A percentile compares a stretch with the other conserved stretches of the same genome.
phyloP scores from a whole-genome alignment of 2,888 invertebrate species.

The Epinotia brunnichana region DNA sequence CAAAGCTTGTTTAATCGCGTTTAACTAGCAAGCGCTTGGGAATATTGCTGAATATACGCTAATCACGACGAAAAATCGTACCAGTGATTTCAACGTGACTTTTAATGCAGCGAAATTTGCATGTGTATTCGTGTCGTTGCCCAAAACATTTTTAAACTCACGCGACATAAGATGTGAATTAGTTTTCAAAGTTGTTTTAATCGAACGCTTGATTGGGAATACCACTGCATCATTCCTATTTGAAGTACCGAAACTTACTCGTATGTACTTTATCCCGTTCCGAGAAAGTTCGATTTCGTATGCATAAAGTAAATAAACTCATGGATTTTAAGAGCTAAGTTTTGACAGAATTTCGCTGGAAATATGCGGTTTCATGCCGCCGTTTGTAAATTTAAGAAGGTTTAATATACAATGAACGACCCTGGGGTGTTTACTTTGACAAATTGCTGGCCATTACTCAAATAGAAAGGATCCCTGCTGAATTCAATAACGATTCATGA shows the following conservation, averaged over 20 bases:
- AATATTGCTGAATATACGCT: constrained; percentile 14
- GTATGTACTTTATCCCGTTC: constrained; percentile 46
- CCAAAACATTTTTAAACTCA: constrained; percentile 3
- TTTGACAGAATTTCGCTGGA: constrained; percentile 55
- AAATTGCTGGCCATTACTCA: constrained; percentile 42
- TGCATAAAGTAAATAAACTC: constrained; percentile 46
- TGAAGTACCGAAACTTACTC: constrained; percentile 44
- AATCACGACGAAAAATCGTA: constrained; percentile 1
- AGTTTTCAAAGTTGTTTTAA: not conserved
- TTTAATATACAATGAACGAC: constrained; percentile 56
- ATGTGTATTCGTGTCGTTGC: constrained; percentile 20
- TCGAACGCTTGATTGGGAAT: constrained; percentile 27
- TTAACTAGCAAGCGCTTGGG: constrained; percentile 19
- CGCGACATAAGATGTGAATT: not conserved
- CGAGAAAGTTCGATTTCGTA: constrained; percentile 49
- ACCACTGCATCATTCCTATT: constrained; percentile 49
- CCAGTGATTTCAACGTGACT: constrained; percentile 10
- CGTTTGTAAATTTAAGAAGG: constrained; percentile 56
- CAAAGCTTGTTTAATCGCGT: constrained; percentile 30
- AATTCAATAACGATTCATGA: constrained; percentile 25
- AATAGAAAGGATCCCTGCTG: constrained; percentile 38
- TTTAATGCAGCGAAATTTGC: constrained; percentile 22
- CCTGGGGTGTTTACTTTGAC: constrained; percentile 40
- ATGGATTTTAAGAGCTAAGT: constrained; percentile 57
- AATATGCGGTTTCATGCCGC: constrained; percentile 50